Evolutionary conservation across 2,113 vertebrate species (phyloP), one percentile per base, ranked within the genome.

Genomic region (Phylloscopus whistleri): DNA sequence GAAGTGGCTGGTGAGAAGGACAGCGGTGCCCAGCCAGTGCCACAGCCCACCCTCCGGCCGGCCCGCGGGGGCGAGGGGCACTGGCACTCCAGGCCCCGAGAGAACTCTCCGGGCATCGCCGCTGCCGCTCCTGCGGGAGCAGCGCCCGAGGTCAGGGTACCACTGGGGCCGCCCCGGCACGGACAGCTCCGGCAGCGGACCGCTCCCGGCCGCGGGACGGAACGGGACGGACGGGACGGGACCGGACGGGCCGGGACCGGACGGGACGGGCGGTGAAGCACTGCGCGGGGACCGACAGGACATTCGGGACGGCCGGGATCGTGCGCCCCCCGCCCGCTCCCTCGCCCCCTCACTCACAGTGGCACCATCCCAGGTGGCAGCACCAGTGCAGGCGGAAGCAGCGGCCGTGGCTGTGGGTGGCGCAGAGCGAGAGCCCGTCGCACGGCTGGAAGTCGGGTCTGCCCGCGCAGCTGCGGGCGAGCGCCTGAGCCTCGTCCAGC

Each of bases 311-410:
- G 9, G 39, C 1, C 13, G 35, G 51, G 58, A 56, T 35, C 66
- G 37, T 59, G 14, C 66, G 19, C 16, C 60, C 67, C 69, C 87
- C 86, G 52, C 69, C 69, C 87, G 77, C 87, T 14, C 84, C 55
- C 70, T 58, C 74, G 63, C 33, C 33, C 90, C 11, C 67, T 27
- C 59, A 99, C 99, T 99, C 98, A 99, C 99, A 99, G 98, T 99
- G 99, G 97, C 99, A 99, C 99, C 99, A 99, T 95, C 99, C 99
- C 94, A 99, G 98, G 98, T 99, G 99, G 96, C 99, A 99, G 98
- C 99, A 99, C 99, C 99, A 99, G 98, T 99, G 99, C 96, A 99
- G 99, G 97, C 99, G 99, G 98, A 99, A 99, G 98, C 99, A 99
- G 98, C 99, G 99, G 96, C 99, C 99, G 84, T 99, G 99, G 98